Evolutionary conservation across 2,888 invertebrate genomes (phyloP).

Genomic region (Synanthedon andrenaeformis): DNA sequence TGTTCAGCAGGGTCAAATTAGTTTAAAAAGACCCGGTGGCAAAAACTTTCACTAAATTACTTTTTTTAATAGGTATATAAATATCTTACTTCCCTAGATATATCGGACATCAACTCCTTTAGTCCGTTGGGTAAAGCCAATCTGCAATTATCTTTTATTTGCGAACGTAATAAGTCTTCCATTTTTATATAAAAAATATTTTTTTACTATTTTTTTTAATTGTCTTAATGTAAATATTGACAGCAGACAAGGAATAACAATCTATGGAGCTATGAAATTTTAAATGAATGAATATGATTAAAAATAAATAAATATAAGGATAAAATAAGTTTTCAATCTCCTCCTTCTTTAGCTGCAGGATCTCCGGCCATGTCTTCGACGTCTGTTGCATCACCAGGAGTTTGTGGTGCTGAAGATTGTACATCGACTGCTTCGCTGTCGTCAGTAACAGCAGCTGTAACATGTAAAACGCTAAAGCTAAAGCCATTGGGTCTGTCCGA

Average conservation of each 20-base stretch:
- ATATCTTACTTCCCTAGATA: conserved; percentile 74
- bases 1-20: too few relatives aligned
- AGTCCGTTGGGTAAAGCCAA: conserved; percentile 74
- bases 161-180: conserved; percentile 29
- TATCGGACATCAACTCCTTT: conserved; percentile 77
- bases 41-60: too few relatives aligned
- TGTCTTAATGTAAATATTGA: neutral
- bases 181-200: conserved; percentile 14
- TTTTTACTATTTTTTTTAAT: conserved; percentile 1
- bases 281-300: neutral
- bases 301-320: neutral
- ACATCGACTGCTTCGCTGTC: conserved; percentile 9
- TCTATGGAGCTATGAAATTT: conserved; percentile 13
- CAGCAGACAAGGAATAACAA: conserved; percentile 1
- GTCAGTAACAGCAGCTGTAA: neutral
- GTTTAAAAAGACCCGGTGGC: too few relatives aligned
- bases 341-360: conserved; percentile 13
- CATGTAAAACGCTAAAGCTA: too few relatives aligned
- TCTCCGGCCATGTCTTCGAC: conserved; percentile 8
- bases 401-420: conserved; percentile 18
- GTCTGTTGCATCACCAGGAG: conserved; percentile 19
- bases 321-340: conserved; percentile 1
- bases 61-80: too few relatives aligned
- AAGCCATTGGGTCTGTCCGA: too few relatives aligned
- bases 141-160: conserved; percentile 29